These are phyloP conservation scores for Frankliniella intonsa DNA, from an alignment of 2,888 invertebrate species.

Conservation along the genomic window DNA sequence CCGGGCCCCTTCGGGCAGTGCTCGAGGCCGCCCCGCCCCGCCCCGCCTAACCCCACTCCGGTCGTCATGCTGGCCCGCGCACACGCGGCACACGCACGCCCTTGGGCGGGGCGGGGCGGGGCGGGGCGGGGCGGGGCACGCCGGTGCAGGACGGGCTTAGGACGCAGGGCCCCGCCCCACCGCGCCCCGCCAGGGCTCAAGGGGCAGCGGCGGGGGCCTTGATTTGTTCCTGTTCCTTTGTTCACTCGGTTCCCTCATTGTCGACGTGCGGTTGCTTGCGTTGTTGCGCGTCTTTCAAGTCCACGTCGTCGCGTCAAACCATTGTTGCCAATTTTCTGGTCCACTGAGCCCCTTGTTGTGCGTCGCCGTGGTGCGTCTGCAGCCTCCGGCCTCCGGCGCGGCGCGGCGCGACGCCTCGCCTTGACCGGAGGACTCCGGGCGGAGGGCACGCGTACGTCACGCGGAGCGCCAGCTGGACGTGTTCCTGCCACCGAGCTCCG, in stretches of 20 bases:
- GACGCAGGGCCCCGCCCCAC: too few species aligned
- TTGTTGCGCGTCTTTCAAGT: not conserved
- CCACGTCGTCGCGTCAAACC: not conserved
- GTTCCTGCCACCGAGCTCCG: not conserved
- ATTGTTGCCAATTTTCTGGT: conserved; percentile 21
- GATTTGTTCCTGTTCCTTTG: conserved; percentile 22
- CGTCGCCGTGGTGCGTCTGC: not conserved
- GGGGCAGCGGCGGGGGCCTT: not conserved
- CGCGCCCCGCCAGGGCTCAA: not conserved
- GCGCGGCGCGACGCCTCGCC: too few species aligned
- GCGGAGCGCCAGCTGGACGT: not conserved
- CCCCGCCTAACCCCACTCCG: too few species aligned
- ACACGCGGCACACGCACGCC: not conserved
- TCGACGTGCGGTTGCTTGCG: not conserved
- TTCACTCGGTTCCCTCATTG: conserved; percentile 2
- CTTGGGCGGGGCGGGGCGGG: not conserved
- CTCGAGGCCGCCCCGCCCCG: too few species aligned
- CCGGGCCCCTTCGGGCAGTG: too few species aligned
- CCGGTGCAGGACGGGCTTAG: not conserved
- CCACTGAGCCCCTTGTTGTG: not conserved
- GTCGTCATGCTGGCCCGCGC: not conserved
- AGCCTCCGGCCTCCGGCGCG: not conserved
- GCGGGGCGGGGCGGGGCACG: not conserved
- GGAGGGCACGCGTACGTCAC: not conserved
- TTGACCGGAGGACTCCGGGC: not conserved